These are phyloP conservation scores for Laothoe populi DNA, from an alignment of 2,888 invertebrate genomes.

Conservation along the genomic window DNA sequence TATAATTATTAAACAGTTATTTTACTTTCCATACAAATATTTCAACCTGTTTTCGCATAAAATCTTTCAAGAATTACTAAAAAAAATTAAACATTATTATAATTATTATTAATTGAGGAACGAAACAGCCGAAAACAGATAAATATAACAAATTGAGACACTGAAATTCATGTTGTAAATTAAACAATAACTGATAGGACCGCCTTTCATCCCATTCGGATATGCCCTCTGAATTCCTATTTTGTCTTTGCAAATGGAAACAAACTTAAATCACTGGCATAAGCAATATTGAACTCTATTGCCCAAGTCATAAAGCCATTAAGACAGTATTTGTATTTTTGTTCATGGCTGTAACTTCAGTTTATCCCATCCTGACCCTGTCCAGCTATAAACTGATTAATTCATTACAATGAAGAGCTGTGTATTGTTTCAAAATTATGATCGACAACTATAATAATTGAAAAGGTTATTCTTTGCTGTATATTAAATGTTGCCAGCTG, in stretches of 20 bases:
- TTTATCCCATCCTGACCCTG: conserved; percentile 27
- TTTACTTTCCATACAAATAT: not conserved
- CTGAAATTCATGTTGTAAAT: conserved; percentile 19
- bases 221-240: conserved; percentile 24
- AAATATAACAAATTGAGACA: conserved; percentile 17
- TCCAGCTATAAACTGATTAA: conserved; percentile 32
- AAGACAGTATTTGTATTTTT: not conserved
- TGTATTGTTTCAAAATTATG: conserved; percentile 21
- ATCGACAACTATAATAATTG: no score
- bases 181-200: conserved; percentile 25
- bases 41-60: no score
- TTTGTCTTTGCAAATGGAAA: conserved; percentile 28
- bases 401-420: conserved; percentile 30
- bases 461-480: not conserved
- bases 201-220: conserved; percentile 30
- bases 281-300: conserved; percentile 24
- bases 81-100: no score
- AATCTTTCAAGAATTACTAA: no score
- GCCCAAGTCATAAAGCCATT: not conserved
- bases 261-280: not conserved
- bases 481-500: no score
- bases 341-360: conserved; percentile 21
- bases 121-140: conserved; percentile 1
- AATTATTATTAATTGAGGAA: not conserved
- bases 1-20: no score